Conservation (phyloP, 2,888 invertebrate species). For the Eilema depressum region DNA sequence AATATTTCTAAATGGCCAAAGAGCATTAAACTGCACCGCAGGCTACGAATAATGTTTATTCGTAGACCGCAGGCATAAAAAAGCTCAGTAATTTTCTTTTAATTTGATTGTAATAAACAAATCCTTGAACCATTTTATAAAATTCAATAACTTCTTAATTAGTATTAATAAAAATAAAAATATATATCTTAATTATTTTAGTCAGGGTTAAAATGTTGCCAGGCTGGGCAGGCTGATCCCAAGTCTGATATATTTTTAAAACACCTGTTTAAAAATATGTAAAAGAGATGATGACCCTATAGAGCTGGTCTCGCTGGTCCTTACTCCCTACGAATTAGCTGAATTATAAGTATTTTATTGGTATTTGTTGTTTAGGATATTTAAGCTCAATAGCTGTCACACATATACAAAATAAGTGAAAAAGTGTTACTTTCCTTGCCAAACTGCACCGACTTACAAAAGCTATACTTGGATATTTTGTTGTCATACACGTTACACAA, state of each 20-base stretch:
- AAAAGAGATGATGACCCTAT: no score
- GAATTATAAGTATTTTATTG: no score
- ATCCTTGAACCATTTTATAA: neutral
- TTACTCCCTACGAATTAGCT: no score
- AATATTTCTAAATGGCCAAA: no score
- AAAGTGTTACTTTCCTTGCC: no score
- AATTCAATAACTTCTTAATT: neutral
- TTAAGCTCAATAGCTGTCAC: no score
- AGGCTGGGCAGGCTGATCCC: neutral
- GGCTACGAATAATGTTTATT: no score
- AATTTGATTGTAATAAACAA: neutral
- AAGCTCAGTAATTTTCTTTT: neutral
- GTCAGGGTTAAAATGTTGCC: neutral
- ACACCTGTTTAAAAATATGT: neutral
- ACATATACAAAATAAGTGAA: no score
- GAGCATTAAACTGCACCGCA: no score
- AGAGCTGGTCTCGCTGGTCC: no score
- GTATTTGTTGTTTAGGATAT: no score
- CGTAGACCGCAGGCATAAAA: neutral
- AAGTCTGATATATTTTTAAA: neutral
- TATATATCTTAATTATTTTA: neutral
- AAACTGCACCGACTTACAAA: neutral
- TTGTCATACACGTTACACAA: neutral
- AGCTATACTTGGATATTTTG: neutral
- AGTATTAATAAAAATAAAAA: no score